Evolutionary conservation across 2,797 vertebrate species (phyloP).

Genomic region (Cyclura pinguis): DNA sequence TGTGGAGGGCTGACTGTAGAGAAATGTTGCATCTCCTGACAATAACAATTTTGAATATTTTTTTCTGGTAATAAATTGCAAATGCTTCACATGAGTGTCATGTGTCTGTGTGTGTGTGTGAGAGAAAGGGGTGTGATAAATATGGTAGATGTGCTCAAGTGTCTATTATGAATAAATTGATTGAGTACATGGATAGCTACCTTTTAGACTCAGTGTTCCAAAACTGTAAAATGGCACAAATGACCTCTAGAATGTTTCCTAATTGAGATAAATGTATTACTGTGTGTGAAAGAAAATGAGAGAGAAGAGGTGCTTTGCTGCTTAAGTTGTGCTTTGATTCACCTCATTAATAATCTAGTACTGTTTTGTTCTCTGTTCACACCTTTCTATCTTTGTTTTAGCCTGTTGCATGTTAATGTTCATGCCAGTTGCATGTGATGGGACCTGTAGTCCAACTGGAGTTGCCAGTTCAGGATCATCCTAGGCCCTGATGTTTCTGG

Average conservation of each 20-base stretch:
- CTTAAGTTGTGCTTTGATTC: not conserved
- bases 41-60: slow-evolving; percentile 42
- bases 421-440: not conserved
- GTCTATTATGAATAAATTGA: not conserved
- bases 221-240: not conserved
- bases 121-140: not conserved
- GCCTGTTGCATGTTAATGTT: not conserved
- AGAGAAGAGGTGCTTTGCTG: not conserved
- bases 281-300: not conserved
- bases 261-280: not conserved
- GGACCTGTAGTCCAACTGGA: not conserved
- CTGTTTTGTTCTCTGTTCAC: not conserved
- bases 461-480: no score
- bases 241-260: not conserved
- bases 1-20: not conserved
- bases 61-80: slow-evolving; percentile 51
- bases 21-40: slow-evolving; percentile 39
- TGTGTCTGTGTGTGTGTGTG: not conserved
- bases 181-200: not conserved
- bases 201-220: not conserved
- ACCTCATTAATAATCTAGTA: not conserved
- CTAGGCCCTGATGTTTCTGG: no score
- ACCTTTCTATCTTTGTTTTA: not conserved
- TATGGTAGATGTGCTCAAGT: not conserved
- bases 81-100: slow-evolving; percentile 26